Evolutionary conservation across 2,888 invertebrate genomes (phyloP).

Genomic region (Latheticus oryzae): DNA sequence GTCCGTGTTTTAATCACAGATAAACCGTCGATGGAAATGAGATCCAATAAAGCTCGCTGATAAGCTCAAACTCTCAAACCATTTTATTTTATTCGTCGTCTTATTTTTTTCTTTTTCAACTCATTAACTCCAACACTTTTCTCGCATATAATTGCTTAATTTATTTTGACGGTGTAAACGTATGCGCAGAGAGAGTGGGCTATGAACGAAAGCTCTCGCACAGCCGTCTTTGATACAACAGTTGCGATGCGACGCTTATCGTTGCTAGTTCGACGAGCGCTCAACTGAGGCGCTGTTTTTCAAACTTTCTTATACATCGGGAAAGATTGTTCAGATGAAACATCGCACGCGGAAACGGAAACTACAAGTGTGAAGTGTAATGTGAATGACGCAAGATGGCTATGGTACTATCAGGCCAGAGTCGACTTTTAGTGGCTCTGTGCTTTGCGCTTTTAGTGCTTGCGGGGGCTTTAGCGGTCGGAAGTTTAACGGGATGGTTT

Average conservation of each 20-base stretch:
- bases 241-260: conserved; percentile 61
- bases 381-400: conserved; percentile 66
- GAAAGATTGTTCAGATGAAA: conserved; percentile 28
- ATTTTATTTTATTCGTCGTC: conserved; percentile 55
- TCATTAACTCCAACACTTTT: conserved; percentile 53
- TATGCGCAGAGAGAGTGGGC: conserved; percentile 55
- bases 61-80: conserved; percentile 48
- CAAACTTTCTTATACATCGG: conserved; percentile 48
- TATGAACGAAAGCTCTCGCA: conserved; percentile 32
- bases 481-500: conserved; percentile 74
- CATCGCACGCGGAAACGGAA: conserved; percentile 10
- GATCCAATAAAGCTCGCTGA: conserved; percentile 50
- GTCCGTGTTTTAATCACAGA: conserved; percentile 38
- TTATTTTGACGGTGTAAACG: conserved; percentile 53
- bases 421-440: conserved; percentile 71
- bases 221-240: conserved; percentile 55
- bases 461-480: conserved; percentile 70
- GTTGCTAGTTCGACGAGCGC: conserved; percentile 57
- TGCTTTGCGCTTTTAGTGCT: conserved; percentile 69
- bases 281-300: conserved; percentile 59
- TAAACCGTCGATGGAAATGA: conserved; percentile 49
- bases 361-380: conserved; percentile 16
- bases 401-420: conserved; percentile 75
- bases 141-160: conserved; percentile 58
- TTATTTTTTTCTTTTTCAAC: conserved; percentile 50